These are phyloP conservation scores for Anguilla rostrata DNA, from an alignment of 2,113 vertebrate genomes.

Conservation along the genomic window DNA sequence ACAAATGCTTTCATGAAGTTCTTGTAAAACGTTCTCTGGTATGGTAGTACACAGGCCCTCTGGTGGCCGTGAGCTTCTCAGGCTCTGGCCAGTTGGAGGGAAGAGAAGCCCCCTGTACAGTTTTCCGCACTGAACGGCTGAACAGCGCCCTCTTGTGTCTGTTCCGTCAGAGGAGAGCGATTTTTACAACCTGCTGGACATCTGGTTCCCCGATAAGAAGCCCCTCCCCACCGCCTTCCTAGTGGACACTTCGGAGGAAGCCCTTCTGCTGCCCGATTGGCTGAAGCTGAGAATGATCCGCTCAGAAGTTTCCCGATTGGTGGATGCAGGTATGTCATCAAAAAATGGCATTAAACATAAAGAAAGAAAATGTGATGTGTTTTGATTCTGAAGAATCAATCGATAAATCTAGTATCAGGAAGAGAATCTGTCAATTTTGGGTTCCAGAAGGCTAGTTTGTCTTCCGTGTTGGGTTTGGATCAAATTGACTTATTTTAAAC, in stretches of 20 bases:
- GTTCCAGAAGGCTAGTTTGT: not conserved
- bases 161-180: conserved; percentile 76
- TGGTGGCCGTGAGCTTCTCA: too few relatives aligned
- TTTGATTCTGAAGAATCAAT: not conserved
- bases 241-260: conserved; percentile 96
- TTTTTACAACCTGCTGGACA: conserved; percentile 84
- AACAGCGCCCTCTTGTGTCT: not conserved
- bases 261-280: conserved; percentile 93
- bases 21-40: too few relatives aligned
- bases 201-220: conserved; percentile 96
- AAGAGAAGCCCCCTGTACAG: not conserved
- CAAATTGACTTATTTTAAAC: too few relatives aligned
- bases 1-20: too few relatives aligned
- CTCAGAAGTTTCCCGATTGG: conserved; percentile 89
- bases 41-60: too few relatives aligned
- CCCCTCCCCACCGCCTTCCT: conserved; percentile 94
- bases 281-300: conserved; percentile 96
- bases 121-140: not conserved
- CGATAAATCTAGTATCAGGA: not conserved
- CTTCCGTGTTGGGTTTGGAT: too few relatives aligned
- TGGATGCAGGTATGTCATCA: conserved; percentile 82
- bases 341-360: too few relatives aligned
- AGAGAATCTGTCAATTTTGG: not conserved
- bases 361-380: not conserved
- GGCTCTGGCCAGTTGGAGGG: not conserved